Evolutionary conservation across 2,113 vertebrate genomes (phyloP).

Genomic region (Chunga burmeisteri): DNA sequence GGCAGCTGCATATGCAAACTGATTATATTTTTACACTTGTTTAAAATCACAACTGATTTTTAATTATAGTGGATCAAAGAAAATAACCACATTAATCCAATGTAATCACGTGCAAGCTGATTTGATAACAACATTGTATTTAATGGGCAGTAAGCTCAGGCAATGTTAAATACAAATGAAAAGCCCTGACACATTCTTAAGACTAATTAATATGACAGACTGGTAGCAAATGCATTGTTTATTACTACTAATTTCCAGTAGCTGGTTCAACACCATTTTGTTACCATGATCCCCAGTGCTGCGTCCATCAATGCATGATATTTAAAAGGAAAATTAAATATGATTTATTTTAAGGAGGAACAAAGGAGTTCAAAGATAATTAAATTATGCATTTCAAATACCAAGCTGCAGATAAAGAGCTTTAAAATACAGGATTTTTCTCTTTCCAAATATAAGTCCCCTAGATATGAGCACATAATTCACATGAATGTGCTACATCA

Average conservation of each 20-base stretch:
- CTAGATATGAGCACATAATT: not conserved
- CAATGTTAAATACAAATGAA: conserved; percentile 58
- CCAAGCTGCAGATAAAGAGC: conserved; percentile 27
- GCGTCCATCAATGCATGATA: conserved; percentile 8
- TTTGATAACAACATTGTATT: conserved; percentile 55
- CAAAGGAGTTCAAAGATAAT: conserved; percentile 45
- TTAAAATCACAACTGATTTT: conserved; percentile 63
- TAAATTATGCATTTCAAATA: conserved; percentile 54
- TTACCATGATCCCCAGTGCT: not conserved
- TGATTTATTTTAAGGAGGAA: conserved; percentile 43
- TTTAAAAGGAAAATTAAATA: conserved; percentile 28
- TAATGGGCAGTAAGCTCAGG: conserved; percentile 54
- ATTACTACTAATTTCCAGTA: conserved; percentile 58
- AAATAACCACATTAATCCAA: conserved; percentile 46
- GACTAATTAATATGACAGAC: conserved; percentile 54
- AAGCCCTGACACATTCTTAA: conserved; percentile 35
- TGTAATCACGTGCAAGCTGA: conserved; percentile 39
- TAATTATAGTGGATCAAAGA: conserved; percentile 61
- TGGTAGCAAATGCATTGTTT: conserved; percentile 60
- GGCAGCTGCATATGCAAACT: conserved; percentile 17
- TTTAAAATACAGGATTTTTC: conserved; percentile 10
- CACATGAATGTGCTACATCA: not conserved
- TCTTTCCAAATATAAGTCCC: not conserved
- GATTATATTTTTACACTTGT: conserved; percentile 63
- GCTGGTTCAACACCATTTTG: conserved; percentile 57